Percentiles rank a stretch among this genome's conserved stretches.
Conservation (phyloP, 2,113 vertebrate genomes). For the Phalacrocorax brasilianus region DNA sequence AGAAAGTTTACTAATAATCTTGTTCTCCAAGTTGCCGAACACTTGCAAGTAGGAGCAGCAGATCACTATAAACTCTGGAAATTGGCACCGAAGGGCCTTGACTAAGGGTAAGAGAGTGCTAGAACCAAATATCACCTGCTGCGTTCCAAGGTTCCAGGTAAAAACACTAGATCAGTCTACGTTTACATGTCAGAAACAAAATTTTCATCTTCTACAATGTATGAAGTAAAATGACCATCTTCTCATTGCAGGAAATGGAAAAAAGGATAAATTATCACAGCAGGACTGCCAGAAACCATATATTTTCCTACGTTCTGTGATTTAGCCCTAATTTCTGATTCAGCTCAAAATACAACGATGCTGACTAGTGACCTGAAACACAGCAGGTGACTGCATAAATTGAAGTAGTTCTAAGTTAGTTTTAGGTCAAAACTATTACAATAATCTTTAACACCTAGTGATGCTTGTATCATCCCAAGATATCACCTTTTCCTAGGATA, state of each 20-base stretch:
- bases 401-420: background rate
- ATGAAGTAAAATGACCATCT: background rate
- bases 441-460: background rate
- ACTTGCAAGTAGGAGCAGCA: background rate
- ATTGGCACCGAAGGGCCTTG: background rate
- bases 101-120: background rate
- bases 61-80: background rate
- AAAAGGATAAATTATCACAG: background rate
- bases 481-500: background rate
- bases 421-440: background rate
- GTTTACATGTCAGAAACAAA: background rate
- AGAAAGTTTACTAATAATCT: background rate
- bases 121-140: background rate
- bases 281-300: background rate
- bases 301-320: background rate
- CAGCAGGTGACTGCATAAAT: background rate
- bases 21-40: background rate
- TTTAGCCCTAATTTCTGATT: constrained; percentile 8
- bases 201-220: background rate
- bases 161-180: background rate
- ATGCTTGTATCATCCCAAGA: background rate
- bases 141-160: background rate
- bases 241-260: background rate
- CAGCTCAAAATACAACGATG: background rate
- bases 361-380: background rate